phyloP scores from a whole-genome alignment of 2,113 vertebrate species.

The Petroica traversi region DNA sequence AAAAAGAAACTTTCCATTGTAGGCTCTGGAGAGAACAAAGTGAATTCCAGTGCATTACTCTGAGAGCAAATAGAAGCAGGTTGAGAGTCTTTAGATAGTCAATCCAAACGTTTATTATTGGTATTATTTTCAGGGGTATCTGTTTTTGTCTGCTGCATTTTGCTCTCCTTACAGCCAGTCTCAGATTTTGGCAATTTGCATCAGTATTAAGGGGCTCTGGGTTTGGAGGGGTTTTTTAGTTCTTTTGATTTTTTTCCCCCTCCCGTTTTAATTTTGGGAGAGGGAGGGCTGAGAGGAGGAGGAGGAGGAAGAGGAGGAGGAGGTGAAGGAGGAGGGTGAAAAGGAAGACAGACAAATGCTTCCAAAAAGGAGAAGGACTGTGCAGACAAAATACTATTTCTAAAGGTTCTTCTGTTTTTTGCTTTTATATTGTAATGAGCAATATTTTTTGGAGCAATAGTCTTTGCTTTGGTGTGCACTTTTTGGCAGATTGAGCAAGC shows the following conservation, averaged over 20 bases:
- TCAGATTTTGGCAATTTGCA: constrained; percentile 28
- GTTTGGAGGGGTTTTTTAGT: neutral
- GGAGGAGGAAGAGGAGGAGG: neutral
- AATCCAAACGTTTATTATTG: constrained; percentile 57
- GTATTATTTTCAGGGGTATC: constrained; percentile 57
- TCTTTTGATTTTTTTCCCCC: neutral
- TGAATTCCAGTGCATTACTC: constrained; percentile 74
- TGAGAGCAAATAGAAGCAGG: constrained; percentile 74
- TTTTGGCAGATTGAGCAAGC: constrained; percentile 39
- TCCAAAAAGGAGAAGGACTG: constrained; percentile 35
- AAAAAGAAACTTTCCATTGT: constrained; percentile 78
- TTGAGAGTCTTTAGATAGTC: constrained; percentile 69
- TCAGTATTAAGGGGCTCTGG: constrained; percentile 19
- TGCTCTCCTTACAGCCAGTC: constrained; percentile 46
- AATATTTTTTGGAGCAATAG: constrained; percentile 50
- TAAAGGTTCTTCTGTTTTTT: constrained; percentile 17
- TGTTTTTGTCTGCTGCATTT: constrained; percentile 44
- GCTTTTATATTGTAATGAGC: constrained; percentile 54
- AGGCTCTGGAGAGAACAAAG: constrained; percentile 77
- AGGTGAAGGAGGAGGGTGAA: constrained; percentile 9
- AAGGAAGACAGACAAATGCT: constrained; percentile 34
- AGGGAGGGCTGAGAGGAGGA: neutral
- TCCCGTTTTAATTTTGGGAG: neutral
- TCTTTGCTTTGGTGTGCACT: constrained; percentile 19
- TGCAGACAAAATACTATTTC: constrained; percentile 22